Evolutionary conservation across 1,140 invertebrate genomes (phyloP).

Genomic region (Temnothorax curvispinosus): DNA sequence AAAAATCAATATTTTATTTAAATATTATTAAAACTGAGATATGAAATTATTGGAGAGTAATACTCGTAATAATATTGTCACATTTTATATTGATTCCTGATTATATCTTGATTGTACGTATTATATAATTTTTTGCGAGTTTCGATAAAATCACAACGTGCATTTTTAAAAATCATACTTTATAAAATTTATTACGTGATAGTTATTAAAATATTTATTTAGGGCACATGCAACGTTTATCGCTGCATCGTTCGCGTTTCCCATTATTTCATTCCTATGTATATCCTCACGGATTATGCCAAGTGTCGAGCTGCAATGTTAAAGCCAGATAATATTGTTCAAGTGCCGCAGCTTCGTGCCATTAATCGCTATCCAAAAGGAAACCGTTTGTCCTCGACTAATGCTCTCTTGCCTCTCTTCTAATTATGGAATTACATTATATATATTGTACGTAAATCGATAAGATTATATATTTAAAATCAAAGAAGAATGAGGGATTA

Average conservation of each 20-base stretch:
- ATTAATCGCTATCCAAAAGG: conserved; percentile 38
- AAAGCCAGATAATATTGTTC: conserved; percentile 44
- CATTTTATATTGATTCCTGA: background rate
- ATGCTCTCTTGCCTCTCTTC: background rate
- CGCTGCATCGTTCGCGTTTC: background rate
- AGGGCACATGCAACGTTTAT: background rate
- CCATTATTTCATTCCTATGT: conserved; percentile 19
- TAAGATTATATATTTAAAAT: conserved; percentile 18
- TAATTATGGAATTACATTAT: background rate
- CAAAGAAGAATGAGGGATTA: background rate
- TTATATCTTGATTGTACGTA: background rate
- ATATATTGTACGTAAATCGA: background rate
- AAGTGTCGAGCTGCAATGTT: conserved; percentile 21
- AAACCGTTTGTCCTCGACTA: conserved; percentile 5
- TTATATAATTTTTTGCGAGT: background rate
- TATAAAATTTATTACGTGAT: background rate
- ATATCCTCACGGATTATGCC: conserved; percentile 31
- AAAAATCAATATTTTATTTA: conserved; percentile 4
- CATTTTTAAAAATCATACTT: background rate
- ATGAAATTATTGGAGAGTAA: background rate
- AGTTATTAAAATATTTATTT: conserved; percentile 49
- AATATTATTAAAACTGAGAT: background rate
- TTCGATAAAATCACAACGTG: background rate
- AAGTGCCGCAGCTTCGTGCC: conserved; percentile 2
- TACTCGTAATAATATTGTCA: background rate